Base-by-base conservation (phyloP, 2,113 vertebrate genomes). In the Antennarius striatus region DNA sequence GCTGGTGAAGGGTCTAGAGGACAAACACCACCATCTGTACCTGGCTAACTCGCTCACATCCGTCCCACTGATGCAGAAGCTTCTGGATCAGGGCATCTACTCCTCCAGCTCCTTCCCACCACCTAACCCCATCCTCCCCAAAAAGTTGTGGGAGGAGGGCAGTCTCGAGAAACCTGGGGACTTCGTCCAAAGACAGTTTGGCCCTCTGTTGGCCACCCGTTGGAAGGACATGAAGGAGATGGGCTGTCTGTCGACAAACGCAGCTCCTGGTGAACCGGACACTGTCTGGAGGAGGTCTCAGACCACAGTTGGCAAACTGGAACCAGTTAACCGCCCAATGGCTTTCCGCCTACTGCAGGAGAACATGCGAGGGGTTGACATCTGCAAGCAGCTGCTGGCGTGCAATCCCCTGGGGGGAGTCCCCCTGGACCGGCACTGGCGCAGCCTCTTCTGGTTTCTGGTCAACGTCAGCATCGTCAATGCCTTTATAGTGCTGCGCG, bases 341-440 rank as follows among this genome's bases (percentile, higher is more conserved):
- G 83, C 92, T 12, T 93, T 94, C 74, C 73, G 88, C 6, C 88
- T 94, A 9, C 83, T 93, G 52, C 93, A 94, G 73, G 93, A 94
- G 63, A 94, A 93, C 86, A 93, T 94, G 92, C 86, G 93, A 2
- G 93, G 93, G 0, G 92, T 92, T 0, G 92, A 93, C 79, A 94
- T 93, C 68, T 93, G 92, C 65, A 94, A 93, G 58, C 93, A 94
- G 80, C 80, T 94, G 62, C 79, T 92, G 59, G 90, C 91, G 28
- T 94, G 92, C 70, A 93, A 93, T 66, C 90, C 87, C 0, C 78
- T 94, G 13, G 92, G 91, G 16, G 92, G 91, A 3, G 52, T 92
- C 10, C 57, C 70, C 1, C 88, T 75, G 52, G 91, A 93, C 80
- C 76, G 76, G 1, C 89, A 89, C 64, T 94, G 93, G 92, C 84